Evolutionary conservation across 2,113 vertebrate species (phyloP).

Genomic region (Spea multiplicata): DNA sequence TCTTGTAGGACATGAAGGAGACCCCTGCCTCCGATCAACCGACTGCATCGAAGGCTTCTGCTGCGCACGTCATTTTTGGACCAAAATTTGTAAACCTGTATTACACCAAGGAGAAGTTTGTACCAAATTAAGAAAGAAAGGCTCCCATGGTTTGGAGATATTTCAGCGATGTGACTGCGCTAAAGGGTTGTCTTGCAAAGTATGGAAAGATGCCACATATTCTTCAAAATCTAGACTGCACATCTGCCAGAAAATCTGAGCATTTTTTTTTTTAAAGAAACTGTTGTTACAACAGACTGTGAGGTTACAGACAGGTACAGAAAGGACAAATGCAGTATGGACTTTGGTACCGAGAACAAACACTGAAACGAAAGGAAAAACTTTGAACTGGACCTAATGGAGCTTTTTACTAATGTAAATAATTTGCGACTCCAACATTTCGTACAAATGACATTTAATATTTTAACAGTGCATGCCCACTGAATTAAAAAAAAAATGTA

Average conservation of each 20-base stretch:
- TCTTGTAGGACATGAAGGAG: slow-evolving; percentile 84
- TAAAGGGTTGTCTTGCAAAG: slow-evolving; percentile 92
- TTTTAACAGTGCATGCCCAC: slow-evolving; percentile 46
- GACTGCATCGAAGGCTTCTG: slow-evolving; percentile 88
- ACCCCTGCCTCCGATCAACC: slow-evolving; percentile 85
- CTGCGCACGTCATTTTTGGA: slow-evolving; percentile 96
- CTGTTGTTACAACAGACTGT: slow-evolving; percentile 16
- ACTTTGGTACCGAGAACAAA: slow-evolving; percentile 47
- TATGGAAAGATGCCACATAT: slow-evolving; percentile 95
- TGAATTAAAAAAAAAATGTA: slow-evolving; percentile 50
- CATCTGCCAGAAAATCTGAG: slow-evolving; percentile 82
- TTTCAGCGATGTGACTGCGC: slow-evolving; percentile 96
- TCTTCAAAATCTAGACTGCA: slow-evolving; percentile 96
- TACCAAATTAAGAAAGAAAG: slow-evolving; percentile 90
- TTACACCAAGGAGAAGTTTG: slow-evolving; percentile 89
- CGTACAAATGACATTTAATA: slow-evolving; percentile 52
- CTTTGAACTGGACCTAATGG: slow-evolving; percentile 46
- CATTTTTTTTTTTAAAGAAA: background rate
- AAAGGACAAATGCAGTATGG: slow-evolving; percentile 45
- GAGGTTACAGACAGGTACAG: slow-evolving; percentile 44
- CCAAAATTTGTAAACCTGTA: slow-evolving; percentile 96
- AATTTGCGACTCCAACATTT: slow-evolving; percentile 54
- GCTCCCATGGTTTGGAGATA: slow-evolving; percentile 87
- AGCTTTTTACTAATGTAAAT: slow-evolving; percentile 62
- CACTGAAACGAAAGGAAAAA: slow-evolving; percentile 47